phyloP scores from a whole-genome alignment of 2,113 vertebrate genomes.

The Nothobranchius kuhntae region DNA sequence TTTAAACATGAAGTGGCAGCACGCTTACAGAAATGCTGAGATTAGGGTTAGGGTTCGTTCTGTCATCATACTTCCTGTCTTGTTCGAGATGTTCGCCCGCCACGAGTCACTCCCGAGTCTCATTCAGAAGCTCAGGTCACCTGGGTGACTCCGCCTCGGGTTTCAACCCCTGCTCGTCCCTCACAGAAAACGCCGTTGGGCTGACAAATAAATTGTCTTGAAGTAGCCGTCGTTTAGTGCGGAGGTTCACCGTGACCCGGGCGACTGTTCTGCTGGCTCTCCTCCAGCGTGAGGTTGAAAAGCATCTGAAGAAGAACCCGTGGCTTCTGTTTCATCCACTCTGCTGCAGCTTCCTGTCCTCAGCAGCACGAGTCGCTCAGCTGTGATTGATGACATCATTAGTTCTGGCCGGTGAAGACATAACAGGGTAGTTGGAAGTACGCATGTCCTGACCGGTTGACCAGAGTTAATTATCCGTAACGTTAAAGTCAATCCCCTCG shows the following conservation, averaged over 20 bases:
- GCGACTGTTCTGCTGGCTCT: not conserved
- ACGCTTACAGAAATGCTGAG: too few relatives aligned
- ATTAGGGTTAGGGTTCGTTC: too few relatives aligned
- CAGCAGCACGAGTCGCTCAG: constrained; percentile 16
- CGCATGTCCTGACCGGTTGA: constrained; percentile 20
- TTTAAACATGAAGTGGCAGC: too few relatives aligned
- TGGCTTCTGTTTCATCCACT: constrained; percentile 19
- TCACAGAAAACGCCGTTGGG: not conserved
- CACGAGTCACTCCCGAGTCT: constrained; percentile 10
- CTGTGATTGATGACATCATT: constrained; percentile 47
- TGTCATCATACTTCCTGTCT: too few relatives aligned
- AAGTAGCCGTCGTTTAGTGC: not conserved
- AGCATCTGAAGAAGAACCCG: not conserved
- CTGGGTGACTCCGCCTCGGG: not conserved
- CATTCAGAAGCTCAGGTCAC: not conserved
- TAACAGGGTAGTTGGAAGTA: constrained; percentile 28
- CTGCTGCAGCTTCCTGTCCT: constrained; percentile 7
- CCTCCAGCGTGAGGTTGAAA: constrained; percentile 4
- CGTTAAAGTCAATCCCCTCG: constrained; percentile 4
- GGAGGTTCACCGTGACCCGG: not conserved
- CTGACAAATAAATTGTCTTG: not conserved
- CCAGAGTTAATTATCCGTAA: constrained; percentile 45
- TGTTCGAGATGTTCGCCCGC: constrained; percentile 4
- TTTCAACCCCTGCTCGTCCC: not conserved
- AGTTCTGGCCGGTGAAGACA: constrained; percentile 17